Base-by-base conservation (phyloP, 2,797 vertebrate genomes). In the Knipowitschia caucasica region DNA sequence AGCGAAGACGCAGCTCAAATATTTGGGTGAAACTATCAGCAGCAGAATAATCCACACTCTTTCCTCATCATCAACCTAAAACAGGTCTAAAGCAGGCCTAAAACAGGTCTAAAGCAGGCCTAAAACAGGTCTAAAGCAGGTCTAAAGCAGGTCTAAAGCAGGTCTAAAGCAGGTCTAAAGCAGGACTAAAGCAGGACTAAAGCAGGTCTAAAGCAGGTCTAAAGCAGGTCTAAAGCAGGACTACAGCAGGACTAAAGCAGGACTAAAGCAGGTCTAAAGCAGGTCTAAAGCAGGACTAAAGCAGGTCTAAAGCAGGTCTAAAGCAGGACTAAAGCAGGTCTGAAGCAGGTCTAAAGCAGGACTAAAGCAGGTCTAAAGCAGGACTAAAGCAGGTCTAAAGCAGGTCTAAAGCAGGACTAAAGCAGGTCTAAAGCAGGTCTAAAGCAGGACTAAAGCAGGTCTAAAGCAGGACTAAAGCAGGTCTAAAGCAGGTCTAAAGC, bases 11-110 rank as follows among this genome's bases (percentile, higher is more conserved):
- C 65, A 58, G 67, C 80, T 68, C 75, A 71, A 80, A 80, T 78
- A 75, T 78, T 79, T 80, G 61, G 56, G 64, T 50, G 25, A 65
- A 77, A 75, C 71, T 67, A 77, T 74, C 71, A 62, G 54, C 7
- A n/a, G 65, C 47, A 21, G 53, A 58, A 62, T 57, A 58, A 64
- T 82, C 59, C 39, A 42, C n/a, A n/a, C n/a, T n/a, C n/a, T n/a
- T n/a, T n/a, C n/a, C n/a, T n/a, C n/a, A n/a, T n/a, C n/a, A n/a
- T n/a, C n/a, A n/a, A n/a, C n/a, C 39, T 42, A 24, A 42, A 24
- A 9, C 39, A 23, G 20, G 39, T 5, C 11, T 42, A 24, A 39
- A 20, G 17, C 36, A 39, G 36, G 36, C 2, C 36, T 39, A 21
- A 39, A 39, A 15, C 17, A 39, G 36, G 36, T 0, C 18, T 39